These are phyloP conservation scores for Myotis brandtii DNA, from an alignment of 2,113 vertebrate species.

Conservation along the genomic window DNA sequence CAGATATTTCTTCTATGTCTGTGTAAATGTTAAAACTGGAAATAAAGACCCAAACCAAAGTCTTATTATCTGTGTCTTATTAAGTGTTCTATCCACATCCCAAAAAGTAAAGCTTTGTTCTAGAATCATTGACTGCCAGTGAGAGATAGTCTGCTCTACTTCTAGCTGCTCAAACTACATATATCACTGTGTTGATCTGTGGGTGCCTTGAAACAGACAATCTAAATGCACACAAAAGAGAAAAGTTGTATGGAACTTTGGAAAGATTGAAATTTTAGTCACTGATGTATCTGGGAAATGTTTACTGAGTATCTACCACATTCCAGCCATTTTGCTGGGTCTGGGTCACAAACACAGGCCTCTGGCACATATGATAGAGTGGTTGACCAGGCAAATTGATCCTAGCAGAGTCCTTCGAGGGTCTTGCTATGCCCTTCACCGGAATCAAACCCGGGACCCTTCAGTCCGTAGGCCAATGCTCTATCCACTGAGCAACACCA, in stretches of 20 bases:
- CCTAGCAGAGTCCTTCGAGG: conserved; percentile 20
- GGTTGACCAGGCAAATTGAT: neutral
- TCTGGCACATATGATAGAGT: neutral
- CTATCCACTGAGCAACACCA: too few species aligned
- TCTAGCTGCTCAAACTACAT: neutral
- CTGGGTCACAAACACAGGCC: conserved; percentile 14
- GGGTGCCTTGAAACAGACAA: neutral
- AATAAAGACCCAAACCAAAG: neutral
- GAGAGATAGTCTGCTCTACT: neutral
- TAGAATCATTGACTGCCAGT: neutral
- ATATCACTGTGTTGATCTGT: neutral
- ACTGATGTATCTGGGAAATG: neutral
- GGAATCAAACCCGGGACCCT: too few species aligned
- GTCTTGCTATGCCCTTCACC: neutral
- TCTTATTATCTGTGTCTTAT: neutral
- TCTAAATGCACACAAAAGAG: neutral
- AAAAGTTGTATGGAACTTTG: neutral
- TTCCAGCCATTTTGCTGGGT: neutral
- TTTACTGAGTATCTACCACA: neutral
- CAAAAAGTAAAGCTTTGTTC: neutral
- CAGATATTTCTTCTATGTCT: neutral
- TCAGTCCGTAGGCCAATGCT: too few species aligned
- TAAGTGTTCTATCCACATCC: neutral
- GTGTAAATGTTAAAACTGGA: conserved; percentile 13
- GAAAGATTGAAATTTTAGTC: neutral